Conservation (phyloP, 2,113 vertebrate species). For the Chaetura pelagica region DNA sequence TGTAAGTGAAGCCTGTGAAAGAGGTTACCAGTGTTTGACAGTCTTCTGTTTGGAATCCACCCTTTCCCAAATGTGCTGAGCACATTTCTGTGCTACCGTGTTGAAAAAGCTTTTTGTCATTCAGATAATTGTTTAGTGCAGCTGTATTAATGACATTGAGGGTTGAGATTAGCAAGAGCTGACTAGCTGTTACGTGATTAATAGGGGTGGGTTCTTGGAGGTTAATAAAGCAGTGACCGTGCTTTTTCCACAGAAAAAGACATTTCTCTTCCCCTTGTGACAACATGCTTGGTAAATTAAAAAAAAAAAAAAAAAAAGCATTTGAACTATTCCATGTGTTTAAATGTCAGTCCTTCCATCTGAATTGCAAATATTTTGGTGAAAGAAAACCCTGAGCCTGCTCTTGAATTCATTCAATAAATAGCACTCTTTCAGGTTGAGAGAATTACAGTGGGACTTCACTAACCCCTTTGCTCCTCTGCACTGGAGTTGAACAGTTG, state of each 20-base stretch:
- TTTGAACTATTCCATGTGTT: conserved; percentile 31
- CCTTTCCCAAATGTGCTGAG: neutral
- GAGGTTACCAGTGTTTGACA: neutral
- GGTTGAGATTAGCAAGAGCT: neutral
- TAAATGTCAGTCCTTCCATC: conserved; percentile 26
- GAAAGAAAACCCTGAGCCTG: neutral
- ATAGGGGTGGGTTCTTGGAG: neutral
- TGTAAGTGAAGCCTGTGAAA: neutral
- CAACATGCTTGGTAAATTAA: neutral
- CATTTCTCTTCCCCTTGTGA: conserved; percentile 11
- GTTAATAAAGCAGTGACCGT: conserved; percentile 14
- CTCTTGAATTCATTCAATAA: neutral
- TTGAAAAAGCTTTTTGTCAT: conserved; percentile 1
- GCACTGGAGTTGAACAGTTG: neutral
- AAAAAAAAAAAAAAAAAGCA: neutral
- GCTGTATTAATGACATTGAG: neutral
- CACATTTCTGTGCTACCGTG: neutral
- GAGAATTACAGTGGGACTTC: neutral
- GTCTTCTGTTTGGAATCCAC: neutral
- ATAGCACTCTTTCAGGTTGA: neutral
- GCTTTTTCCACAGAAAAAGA: conserved; percentile 14
- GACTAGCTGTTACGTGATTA: conserved; percentile 19
- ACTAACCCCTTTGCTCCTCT: neutral
- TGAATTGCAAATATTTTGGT: conserved; percentile 32
- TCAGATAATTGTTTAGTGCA: neutral